phyloP scores from a whole-genome alignment of 2,113 vertebrate species.

The Mormyrus lacerda region DNA sequence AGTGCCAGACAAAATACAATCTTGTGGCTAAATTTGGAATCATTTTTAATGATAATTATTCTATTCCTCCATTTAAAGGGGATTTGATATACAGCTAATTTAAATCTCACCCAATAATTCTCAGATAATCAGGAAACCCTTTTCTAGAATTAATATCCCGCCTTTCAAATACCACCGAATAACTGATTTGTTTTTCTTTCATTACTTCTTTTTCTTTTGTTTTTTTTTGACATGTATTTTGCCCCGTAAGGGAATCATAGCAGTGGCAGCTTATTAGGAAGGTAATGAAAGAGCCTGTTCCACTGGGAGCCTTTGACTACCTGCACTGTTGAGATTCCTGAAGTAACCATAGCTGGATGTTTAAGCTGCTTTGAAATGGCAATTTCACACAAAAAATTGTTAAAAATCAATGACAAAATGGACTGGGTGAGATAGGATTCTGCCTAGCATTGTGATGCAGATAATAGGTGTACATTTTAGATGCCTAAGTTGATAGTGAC shows the following conservation, averaged over 20 bases:
- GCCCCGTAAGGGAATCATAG: neutral
- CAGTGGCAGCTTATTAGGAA: neutral
- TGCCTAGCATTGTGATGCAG: neutral
- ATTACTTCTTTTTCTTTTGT: neutral
- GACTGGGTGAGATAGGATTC: neutral
- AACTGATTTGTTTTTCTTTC: neutral
- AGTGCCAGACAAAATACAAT: constrained; percentile 31
- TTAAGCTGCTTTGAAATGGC: neutral
- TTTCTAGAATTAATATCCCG: constrained; percentile 7
- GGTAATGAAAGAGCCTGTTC: neutral
- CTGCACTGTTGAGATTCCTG: neutral
- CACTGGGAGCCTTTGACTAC: neutral
- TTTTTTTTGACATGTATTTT: neutral
- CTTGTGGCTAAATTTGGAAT: constrained; percentile 36
- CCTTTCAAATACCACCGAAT: neutral
- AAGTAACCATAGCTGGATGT: neutral
- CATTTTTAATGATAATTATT: constrained; percentile 32
- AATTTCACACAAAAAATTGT: neutral
- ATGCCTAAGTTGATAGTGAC: neutral
- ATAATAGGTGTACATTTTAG: neutral
- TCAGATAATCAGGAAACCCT: neutral
- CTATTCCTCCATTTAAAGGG: neutral
- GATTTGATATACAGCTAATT: neutral
- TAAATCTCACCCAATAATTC: neutral
- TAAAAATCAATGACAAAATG: neutral